Conservation (phyloP, 2,888 invertebrate species). For the Deladenus siricidicola region DNA sequence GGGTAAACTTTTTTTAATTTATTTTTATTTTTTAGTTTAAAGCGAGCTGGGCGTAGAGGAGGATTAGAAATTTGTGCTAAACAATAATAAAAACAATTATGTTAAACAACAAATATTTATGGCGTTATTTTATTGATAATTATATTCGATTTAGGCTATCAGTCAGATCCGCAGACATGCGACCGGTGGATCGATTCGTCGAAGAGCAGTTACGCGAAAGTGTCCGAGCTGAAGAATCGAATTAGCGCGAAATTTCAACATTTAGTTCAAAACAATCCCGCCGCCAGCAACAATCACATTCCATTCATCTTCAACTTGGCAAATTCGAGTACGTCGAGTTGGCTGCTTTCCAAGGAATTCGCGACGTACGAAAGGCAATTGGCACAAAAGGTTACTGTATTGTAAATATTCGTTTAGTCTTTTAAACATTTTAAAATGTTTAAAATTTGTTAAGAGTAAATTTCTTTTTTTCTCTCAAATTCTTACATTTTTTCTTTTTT, state of each 20-base stretch:
- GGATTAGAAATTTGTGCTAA: too few relatives aligned
- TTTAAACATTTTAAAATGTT: too few relatives aligned
- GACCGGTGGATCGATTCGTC: conserved; percentile 13
- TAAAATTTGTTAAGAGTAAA: too few relatives aligned
- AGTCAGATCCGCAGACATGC: neutral
- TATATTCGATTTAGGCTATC: neutral
- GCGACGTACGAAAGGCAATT: conserved; percentile 11
- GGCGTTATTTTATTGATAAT: neutral
- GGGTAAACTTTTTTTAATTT: conserved; percentile 18
- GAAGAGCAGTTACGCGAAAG: conserved; percentile 12
- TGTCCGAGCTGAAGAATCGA: conserved; percentile 16
- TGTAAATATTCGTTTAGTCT: too few relatives aligned
- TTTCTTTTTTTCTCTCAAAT: too few relatives aligned
- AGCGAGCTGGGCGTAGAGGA: too few relatives aligned
- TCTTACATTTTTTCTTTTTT: too few relatives aligned
- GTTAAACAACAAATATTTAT: conserved; percentile 4
- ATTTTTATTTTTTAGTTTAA: too few relatives aligned
- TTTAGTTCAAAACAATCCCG: too few relatives aligned
- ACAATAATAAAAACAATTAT: neutral
- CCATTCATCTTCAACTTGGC: conserved; percentile 21
- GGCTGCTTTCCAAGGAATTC: conserved; percentile 27
- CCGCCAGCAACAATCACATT: conserved; percentile 7
- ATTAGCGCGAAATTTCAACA: too few relatives aligned
- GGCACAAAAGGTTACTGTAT: neutral
- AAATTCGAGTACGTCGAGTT: conserved; percentile 14